Base-by-base conservation (phyloP, 2,888 invertebrate genomes). In the Lymantria dispar region DNA sequence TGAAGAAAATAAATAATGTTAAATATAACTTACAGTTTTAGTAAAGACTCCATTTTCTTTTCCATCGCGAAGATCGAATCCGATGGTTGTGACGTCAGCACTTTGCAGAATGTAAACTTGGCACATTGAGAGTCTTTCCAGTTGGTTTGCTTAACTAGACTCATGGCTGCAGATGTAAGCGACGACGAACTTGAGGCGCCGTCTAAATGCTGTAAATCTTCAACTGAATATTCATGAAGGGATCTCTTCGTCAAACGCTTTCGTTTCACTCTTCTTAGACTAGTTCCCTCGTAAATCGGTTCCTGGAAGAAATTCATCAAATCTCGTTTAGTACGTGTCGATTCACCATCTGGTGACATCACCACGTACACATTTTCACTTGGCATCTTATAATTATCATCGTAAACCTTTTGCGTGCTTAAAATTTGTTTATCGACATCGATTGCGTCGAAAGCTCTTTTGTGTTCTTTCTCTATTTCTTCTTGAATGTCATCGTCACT, bases 101-200 rank as follows among this genome's bases (percentile, higher is more conserved):
- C 94, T 70, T 95, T 94, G 80, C 96, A 96, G 83, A 96, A 95
- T 60, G 95, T 93, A 68, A 92, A 93, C 76, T 96, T 96, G 3
- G 96, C 95, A 74, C 96, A 96, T 48, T 95, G 94, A 1, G 95
- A 95, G 78, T 95, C 94, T 31, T 93, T 92, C 96, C 96, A 96
- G 69, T 95, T 93, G 0, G 92, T 92, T 59, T 86, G 89, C 52
- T 78, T 81, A 56, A 92, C 92, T 58, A 92, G 74, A 54, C 90
- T 83, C 79, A 92, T 72, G 1, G 91, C 91, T 1, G 89, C 86
- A 22, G 87, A 77, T 9, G 87, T 88, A 52, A 90, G 66, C 5
- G 81, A 77, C 5, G 86, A 79, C 14, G 78, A 54, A 0, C 72
- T 70, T 0, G 76, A 62, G 14, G 58, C 65, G 29, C 78, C 62